A percentile compares a stretch with the other conserved stretches of the same genome.
Conservation (phyloP, 2,797 vertebrate species). For the Erethizon dorsatum region DNA sequence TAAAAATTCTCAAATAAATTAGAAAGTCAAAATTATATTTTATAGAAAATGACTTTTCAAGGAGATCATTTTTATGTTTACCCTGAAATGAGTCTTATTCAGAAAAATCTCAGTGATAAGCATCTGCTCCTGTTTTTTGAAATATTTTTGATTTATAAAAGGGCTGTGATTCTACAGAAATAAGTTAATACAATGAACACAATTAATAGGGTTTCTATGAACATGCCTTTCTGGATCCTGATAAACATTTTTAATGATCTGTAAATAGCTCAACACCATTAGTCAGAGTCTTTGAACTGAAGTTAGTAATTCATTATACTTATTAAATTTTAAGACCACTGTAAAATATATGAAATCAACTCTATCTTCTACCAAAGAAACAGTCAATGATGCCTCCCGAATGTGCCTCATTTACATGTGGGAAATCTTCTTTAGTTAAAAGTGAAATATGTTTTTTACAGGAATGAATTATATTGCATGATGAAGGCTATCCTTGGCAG, state of each 20-base stretch:
- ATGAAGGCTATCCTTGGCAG: neutral
- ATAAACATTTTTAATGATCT: neutral
- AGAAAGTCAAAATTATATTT: slow-evolving; percentile 78
- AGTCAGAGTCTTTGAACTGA: slow-evolving; percentile 54
- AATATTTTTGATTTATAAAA: slow-evolving; percentile 73
- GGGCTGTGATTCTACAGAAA: slow-evolving; percentile 60
- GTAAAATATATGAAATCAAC: slow-evolving; percentile 54
- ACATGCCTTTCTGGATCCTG: slow-evolving; percentile 56
- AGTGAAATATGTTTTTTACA: neutral
- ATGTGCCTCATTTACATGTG: neutral
- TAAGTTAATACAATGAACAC: slow-evolving; percentile 78
- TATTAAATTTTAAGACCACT: slow-evolving; percentile 33
- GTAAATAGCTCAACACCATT: slow-evolving; percentile 46
- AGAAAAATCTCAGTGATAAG: slow-evolving; percentile 66
- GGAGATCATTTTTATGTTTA: neutral
- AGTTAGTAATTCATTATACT: slow-evolving; percentile 18
- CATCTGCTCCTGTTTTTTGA: slow-evolving; percentile 55
- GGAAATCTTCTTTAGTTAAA: neutral
- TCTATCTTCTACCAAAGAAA: slow-evolving; percentile 29
- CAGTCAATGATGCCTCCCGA: neutral
- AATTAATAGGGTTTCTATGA: slow-evolving; percentile 65
- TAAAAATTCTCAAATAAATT: slow-evolving; percentile 61
- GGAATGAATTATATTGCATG: neutral
- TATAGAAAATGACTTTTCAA: slow-evolving; percentile 32
- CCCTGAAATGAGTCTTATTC: slow-evolving; percentile 64